Evolutionary conservation across 2,888 invertebrate genomes (phyloP).

Genomic region (Hipparchia sbordonii): DNA sequence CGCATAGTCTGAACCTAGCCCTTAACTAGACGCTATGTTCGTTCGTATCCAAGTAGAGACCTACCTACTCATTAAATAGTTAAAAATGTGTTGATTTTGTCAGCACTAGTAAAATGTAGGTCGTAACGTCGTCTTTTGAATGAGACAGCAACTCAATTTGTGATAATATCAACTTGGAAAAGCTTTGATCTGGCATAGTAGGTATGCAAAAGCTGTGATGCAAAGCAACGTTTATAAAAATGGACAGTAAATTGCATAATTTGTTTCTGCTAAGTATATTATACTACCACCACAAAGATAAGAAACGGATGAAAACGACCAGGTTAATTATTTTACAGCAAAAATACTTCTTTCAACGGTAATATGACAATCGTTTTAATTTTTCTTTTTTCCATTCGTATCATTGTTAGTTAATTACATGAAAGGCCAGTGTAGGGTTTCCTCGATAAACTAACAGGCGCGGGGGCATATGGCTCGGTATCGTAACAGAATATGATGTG

Average conservation of each 20-base stretch:
- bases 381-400: not conserved
- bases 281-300: not conserved
- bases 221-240: not conserved
- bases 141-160: slow-evolving; percentile 16
- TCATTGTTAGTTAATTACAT: slow-evolving; percentile 18
- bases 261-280: not conserved
- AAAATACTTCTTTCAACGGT: not conserved
- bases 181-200: slow-evolving; percentile 14
- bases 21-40: too few species aligned
- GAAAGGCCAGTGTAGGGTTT: slow-evolving; percentile 45
- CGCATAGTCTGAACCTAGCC: too few species aligned
- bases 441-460: slow-evolving; percentile 47
- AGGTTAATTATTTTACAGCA: not conserved
- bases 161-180: slow-evolving; percentile 16
- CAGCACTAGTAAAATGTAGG: slow-evolving; percentile 6
- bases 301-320: not conserved
- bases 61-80: not conserved
- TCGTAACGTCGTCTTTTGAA: slow-evolving; percentile 4
- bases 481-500: slow-evolving; percentile 71
- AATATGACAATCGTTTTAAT: not conserved
- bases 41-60: too few species aligned
- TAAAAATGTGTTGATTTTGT: slow-evolving; percentile 2
- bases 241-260: not conserved
- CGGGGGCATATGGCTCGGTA: slow-evolving; percentile 47
- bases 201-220: not conserved